Evolutionary conservation across 2,797 vertebrate species (phyloP), one percentile per base, ranked within the genome.

Genomic region (Sardinella longiceps): DNA sequence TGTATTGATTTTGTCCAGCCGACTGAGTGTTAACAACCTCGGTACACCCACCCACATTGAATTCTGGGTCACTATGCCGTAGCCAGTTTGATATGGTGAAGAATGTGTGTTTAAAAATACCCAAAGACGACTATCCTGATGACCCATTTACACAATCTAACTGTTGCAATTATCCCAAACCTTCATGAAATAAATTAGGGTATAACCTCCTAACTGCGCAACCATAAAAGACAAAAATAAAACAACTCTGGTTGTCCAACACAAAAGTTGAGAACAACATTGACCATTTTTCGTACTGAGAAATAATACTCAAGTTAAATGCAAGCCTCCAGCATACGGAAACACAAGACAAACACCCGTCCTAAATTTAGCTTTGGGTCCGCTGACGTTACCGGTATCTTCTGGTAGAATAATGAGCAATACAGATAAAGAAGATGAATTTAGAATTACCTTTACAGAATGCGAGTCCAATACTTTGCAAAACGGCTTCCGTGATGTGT

Each of bases 21-120:
- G 77, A 45, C 43, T 70, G 46, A 83, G 80, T 50, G 85, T 56
- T 60, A 74, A n/a, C 30, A 80, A 80, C 60, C 84, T 37, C 84
- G 20, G 81, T 56, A 70, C 85, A 80, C 80, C 18, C 81, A 86
- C 51, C 58, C 80, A 86, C 81, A 80, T 85, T 60, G 48, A 45
- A 88, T 88, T 89, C 66, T 83, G 88, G 87, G 88, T 92, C 88
- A 90, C 87, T 88, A 84, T 88, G 87, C 86, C 82, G 87, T 85
- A 77, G 70, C 81, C 81, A 63, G 25, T 80, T 60, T 77, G 70
- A 77, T 77, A 77, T 77, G 70, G 70, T 77, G 37, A 77, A 33
- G 66, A 70, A 43, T 70, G 30, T 20, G 70, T 77, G 70, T 77
- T 77, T 77, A 77, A 43, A 77, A 77, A 77, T 77, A 77, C 14